phyloP scores from a whole-genome alignment of 1,140 invertebrate species.

The Drosophila baimaii region DNA sequence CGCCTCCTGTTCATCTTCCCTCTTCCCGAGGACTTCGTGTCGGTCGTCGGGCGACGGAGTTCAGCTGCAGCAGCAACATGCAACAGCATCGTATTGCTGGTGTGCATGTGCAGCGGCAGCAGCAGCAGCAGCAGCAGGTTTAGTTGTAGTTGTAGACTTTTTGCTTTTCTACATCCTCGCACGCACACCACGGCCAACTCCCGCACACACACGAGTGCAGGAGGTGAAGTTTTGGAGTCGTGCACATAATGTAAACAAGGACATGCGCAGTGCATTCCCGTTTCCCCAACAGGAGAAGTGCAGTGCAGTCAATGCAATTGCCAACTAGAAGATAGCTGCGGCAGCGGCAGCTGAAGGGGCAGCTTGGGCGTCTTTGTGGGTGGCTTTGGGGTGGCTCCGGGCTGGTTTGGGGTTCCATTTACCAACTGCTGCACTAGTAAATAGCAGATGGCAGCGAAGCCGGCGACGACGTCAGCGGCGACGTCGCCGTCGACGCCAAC shows the following conservation, averaged over 20 bases:
- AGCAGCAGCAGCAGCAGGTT: constrained; percentile 47
- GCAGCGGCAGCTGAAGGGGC: constrained; percentile 14
- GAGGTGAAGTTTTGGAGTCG: constrained; percentile 52
- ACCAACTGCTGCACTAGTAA: constrained; percentile 53
- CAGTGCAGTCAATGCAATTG: constrained; percentile 75
- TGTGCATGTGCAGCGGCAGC: constrained; percentile 55
- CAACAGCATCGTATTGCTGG: constrained; percentile 41
- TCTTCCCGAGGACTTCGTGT: constrained; percentile 28
- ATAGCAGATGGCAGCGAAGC: constrained; percentile 56
- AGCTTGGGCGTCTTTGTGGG: constrained; percentile 19
- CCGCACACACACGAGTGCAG: constrained; percentile 21
- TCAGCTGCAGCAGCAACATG: constrained; percentile 69
- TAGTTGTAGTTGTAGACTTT: constrained; percentile 81
- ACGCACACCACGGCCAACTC: constrained; percentile 16
- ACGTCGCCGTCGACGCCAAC: constrained; percentile 61
- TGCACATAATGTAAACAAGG: constrained; percentile 81
- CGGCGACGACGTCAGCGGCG: constrained; percentile 2
- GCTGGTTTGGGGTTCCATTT: constrained; percentile 33
- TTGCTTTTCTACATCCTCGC: constrained; percentile 75
- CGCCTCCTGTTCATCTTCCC: constrained; percentile 7
- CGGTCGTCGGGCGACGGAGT: constrained; percentile 42
- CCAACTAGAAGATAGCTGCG: constrained; percentile 79
- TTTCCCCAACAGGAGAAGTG: constrained; percentile 79
- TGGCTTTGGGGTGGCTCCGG: constrained; percentile 1
- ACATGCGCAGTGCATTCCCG: constrained; percentile 68